These are phyloP conservation scores for Fregata magnificens DNA, from an alignment of 2,113 vertebrate species.

Conservation along the genomic window DNA sequence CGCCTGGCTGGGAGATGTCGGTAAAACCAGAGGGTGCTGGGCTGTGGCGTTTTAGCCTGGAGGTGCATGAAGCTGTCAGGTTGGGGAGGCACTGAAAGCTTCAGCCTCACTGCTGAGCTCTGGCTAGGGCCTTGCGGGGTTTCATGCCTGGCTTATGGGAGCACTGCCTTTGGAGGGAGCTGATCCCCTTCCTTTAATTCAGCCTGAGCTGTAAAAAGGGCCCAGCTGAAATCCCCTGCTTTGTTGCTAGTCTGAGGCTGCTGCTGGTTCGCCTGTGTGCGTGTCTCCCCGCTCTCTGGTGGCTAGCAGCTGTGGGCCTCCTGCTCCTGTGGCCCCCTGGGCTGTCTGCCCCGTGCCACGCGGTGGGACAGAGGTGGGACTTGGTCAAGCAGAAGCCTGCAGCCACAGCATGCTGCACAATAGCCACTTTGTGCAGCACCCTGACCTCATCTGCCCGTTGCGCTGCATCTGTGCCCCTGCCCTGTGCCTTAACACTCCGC, in stretches of 20 bases:
- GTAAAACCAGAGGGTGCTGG: neutral
- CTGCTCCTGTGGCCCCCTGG: fast-evolving
- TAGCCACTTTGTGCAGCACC: neutral
- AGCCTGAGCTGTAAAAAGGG: neutral
- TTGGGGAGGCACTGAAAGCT: neutral
- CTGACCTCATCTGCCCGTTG: neutral
- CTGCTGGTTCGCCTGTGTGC: neutral
- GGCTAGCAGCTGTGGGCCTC: neutral
- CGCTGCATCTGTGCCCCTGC: neutral
- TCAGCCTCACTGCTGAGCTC: neutral
- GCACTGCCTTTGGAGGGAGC: neutral
- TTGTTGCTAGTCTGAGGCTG: fast-evolving
- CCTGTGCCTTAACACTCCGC: neutral
- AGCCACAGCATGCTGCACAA: neutral
- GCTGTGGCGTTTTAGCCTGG: neutral
- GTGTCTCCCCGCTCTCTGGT: fast-evolving
- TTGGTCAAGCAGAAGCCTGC: neutral
- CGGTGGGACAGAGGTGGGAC: neutral
- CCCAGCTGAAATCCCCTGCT: neutral
- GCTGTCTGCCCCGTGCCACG: neutral
- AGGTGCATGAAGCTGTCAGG: neutral
- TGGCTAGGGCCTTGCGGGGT: neutral
- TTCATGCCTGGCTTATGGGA: neutral
- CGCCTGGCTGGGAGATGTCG: neutral
- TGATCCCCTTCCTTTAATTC: neutral